Conservation (phyloP, 2,888 invertebrate species). For the Macrophya alboannulata region DNA sequence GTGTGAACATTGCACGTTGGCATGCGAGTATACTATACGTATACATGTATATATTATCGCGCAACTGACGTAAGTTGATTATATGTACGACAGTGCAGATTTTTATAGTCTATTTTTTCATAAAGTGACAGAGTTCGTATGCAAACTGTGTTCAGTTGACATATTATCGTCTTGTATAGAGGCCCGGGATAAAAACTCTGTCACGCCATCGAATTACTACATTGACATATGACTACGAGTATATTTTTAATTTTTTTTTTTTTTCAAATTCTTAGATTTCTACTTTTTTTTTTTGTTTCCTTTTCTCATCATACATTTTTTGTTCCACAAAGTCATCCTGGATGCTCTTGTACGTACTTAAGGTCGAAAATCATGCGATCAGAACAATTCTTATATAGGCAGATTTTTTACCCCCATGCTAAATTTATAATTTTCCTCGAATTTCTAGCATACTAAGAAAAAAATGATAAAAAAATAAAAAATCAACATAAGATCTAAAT, state of each 20-base stretch:
- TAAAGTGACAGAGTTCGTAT: background rate
- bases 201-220: background rate
- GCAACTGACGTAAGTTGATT: conserved; percentile 8
- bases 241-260: background rate
- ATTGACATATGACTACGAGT: background rate
- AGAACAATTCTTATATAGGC: no score
- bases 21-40: background rate
- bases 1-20: background rate
- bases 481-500: no score
- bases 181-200: background rate
- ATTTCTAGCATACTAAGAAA: no score
- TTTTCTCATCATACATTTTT: background rate
- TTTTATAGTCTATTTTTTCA: conserved; percentile 14
- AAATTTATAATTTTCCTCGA: no score
- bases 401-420: no score
- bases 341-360: background rate
- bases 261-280: background rate
- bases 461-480: no score
- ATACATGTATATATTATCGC: background rate
- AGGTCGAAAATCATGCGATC: background rate
- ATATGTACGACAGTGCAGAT: background rate
- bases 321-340: background rate
- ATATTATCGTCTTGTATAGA: background rate
- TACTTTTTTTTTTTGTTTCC: background rate
- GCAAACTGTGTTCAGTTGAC: conserved; percentile 2